Base-by-base conservation (phyloP, 1,140 invertebrate species). In the Papilio polytes region DNA sequence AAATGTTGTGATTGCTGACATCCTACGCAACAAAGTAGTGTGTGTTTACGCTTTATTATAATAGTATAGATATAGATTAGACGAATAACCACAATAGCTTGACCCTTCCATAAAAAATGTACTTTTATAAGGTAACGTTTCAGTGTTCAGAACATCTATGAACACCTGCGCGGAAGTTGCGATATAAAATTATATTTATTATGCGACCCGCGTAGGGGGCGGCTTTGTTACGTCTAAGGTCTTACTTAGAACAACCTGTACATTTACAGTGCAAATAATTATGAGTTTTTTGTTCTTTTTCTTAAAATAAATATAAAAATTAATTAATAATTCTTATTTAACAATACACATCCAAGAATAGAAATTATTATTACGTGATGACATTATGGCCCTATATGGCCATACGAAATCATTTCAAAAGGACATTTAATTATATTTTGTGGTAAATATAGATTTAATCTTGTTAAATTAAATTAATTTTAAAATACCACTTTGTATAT, bases 111-210 rank as follows among this genome's bases (percentile, higher is more conserved):
- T n/a, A n/a, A n/a, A n/a, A n/a, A n/a, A n/a, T n/a, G n/a, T n/a
- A n/a, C 31, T 31, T 66, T 31, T 66, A 13, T 63, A 63, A 63
- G 20, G 22, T 66, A 66, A 31, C 26, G 8, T 66, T 66, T 66
- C 63, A 66, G 63, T 31, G 59, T 63, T 63, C 59, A 63, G 59
- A 63, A 63, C 20, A 26, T 26, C 10, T 12, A 66, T 66, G 59
- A 66, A 66, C 59, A 66, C 59, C 59, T 66, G 59, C 59, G 59
- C 59, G 59, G 59, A 66, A 66, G 59, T 66, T 66, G 59, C 59
- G 22, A 66, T 66, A 26, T 13, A 10, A 66, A 66, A 66, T 66
- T 66, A 26, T 66, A 66, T 66, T 66, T 66, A 66, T 13, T 66
- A 66, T 66, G 22, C 22, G 59, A 31, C 22, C 22, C 9, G 59